phyloP scores from a whole-genome alignment of 2,797 vertebrate genomes.

The Muscicapa comitata region DNA sequence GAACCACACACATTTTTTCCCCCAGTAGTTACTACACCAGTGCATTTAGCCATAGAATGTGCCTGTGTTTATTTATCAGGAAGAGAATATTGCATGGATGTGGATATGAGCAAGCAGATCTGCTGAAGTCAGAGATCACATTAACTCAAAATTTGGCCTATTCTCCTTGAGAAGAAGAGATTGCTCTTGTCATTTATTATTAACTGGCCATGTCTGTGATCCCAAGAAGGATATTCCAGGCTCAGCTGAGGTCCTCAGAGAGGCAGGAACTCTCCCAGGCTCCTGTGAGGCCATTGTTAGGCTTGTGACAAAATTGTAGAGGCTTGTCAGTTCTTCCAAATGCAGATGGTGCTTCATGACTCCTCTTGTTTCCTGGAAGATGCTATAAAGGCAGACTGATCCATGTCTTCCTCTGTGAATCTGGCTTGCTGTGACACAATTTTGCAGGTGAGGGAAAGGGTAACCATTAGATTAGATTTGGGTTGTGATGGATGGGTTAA shows the following conservation, averaged over 20 bases:
- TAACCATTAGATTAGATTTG: background rate
- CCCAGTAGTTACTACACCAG: background rate
- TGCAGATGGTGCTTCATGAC: background rate
- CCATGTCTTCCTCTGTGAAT: background rate
- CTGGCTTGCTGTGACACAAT: background rate
- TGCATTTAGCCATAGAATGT: background rate
- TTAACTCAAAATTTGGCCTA: background rate
- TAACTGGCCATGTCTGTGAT: background rate
- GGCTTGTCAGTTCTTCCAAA: background rate
- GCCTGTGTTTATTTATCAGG: background rate
- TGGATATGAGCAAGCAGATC: background rate
- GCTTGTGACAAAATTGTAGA: background rate
- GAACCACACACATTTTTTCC: accelerated
- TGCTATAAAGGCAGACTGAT: background rate
- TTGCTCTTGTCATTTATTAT: background rate
- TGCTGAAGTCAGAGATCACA: background rate
- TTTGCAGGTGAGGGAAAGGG: background rate
- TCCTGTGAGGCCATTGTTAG: accelerated
- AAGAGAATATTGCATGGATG: background rate
- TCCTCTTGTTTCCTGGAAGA: background rate
- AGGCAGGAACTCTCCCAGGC: background rate
- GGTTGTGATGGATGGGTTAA: background rate
- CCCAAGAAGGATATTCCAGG: background rate
- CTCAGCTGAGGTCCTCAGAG: background rate
- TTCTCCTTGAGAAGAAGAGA: background rate